Conservation (phyloP, 2,888 invertebrate species). For the Acanthosepion esculentum region DNA sequence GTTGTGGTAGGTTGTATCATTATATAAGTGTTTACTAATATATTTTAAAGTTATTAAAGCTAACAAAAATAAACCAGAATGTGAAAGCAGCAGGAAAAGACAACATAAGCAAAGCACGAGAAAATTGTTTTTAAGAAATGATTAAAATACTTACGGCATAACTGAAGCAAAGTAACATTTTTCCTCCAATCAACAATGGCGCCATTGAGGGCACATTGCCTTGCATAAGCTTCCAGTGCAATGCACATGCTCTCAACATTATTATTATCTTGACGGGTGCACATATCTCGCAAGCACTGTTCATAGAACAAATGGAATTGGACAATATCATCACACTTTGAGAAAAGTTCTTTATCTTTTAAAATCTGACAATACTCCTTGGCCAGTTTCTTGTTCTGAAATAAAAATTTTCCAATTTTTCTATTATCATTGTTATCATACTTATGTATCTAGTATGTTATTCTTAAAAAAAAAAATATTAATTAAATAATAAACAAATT, state of each 20-base stretch:
- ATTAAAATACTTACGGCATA: constrained; percentile 42
- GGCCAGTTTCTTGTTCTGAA: constrained; percentile 44
- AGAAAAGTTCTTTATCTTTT: background rate
- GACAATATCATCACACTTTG: constrained; percentile 41
- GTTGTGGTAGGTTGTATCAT: too few relatives aligned
- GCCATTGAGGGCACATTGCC: constrained; percentile 25
- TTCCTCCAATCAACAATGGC: constrained; percentile 38
- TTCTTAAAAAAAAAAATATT: too few relatives aligned
- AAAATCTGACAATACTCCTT: background rate
- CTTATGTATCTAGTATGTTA: too few relatives aligned
- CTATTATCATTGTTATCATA: too few relatives aligned
- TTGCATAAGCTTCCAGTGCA: constrained; percentile 45
- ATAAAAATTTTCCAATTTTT: background rate
- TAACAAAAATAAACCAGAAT: too few relatives aligned
- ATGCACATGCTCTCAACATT: constrained; percentile 35
- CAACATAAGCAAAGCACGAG: too few relatives aligned
- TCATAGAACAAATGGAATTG: constrained; percentile 40
- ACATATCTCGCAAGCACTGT: constrained; percentile 40
- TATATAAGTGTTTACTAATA: too few relatives aligned
- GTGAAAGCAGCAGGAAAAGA: too few relatives aligned
- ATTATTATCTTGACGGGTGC: background rate
- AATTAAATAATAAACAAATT: too few relatives aligned
- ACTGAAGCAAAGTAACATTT: constrained; percentile 12
- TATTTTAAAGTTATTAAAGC: too few relatives aligned
- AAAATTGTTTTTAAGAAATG: too few relatives aligned